Percentiles rank a stretch among this genome's conserved stretches.
These are phyloP conservation scores for Drosophila miranda DNA, from an alignment of 1,140 invertebrate species.

Conservation along the genomic window DNA sequence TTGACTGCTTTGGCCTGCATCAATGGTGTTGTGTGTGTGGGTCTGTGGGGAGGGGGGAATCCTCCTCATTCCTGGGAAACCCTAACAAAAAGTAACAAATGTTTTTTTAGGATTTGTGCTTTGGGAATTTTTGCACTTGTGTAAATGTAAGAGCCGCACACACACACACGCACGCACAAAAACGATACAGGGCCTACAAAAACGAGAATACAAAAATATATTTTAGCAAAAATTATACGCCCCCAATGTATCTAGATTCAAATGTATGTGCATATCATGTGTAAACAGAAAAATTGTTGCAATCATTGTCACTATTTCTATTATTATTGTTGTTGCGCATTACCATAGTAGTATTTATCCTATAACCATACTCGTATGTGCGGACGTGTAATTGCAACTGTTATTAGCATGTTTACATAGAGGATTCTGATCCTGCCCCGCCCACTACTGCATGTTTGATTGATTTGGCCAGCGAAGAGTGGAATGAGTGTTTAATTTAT, in stretches of 20 bases:
- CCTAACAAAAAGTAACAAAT: slow-evolving; percentile 75
- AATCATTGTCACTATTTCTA: slow-evolving; percentile 46
- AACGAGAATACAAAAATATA: slow-evolving; percentile 19
- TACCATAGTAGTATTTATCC: slow-evolving; percentile 45
- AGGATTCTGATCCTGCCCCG: slow-evolving; percentile 8
- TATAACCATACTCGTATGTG: slow-evolving; percentile 7
- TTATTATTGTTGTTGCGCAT: slow-evolving; percentile 34
- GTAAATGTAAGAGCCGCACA: slow-evolving; percentile 67
- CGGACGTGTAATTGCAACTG: slow-evolving; percentile 33
- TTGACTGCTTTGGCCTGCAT: slow-evolving; percentile 43
- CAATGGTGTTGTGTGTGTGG: slow-evolving; percentile 17
- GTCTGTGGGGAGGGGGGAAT: slow-evolving; percentile 35
- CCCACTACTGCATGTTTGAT: slow-evolving; percentile 47
- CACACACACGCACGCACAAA: slow-evolving; percentile 43
- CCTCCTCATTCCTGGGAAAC: not conserved
- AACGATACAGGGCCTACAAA: not conserved
- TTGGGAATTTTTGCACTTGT: slow-evolving; percentile 80
- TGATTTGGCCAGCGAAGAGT: slow-evolving; percentile 43
- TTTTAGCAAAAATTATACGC: slow-evolving; percentile 54
- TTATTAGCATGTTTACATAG: slow-evolving; percentile 54
- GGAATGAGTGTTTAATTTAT: slow-evolving; percentile 40
- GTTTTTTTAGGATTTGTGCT: slow-evolving; percentile 81
- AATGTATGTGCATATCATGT: slow-evolving; percentile 3
- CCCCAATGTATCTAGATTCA: slow-evolving; percentile 5
- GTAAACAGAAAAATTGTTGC: slow-evolving; percentile 42